Evolutionary conservation across 2,797 vertebrate species (phyloP).

Genomic region (Phrynocephalus vlangalii): DNA sequence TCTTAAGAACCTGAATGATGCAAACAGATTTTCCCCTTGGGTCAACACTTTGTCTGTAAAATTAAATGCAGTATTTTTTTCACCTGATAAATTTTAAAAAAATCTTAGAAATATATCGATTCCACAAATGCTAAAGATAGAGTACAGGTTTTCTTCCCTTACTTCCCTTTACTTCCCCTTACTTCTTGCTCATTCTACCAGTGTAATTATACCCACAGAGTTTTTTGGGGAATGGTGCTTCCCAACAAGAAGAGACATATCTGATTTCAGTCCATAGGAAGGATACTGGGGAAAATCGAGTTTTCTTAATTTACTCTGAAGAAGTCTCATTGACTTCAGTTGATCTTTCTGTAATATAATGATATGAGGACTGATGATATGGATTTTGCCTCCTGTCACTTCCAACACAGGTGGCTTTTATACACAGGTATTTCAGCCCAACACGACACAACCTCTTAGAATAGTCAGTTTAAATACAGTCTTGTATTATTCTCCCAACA

Average conservation of each 20-base stretch:
- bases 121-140: background rate
- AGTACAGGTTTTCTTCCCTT: conserved; percentile 8
- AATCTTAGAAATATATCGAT: background rate
- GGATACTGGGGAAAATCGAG: background rate
- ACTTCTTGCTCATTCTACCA: background rate
- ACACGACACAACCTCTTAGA: conserved; percentile 75
- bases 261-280: conserved; percentile 3
- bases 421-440: conserved; percentile 84
- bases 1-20: background rate
- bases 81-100: background rate
- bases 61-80: conserved; percentile 15
- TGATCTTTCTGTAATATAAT: background rate
- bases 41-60: conserved; percentile 4
- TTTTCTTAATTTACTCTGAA: background rate
- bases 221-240: conserved; percentile 10
- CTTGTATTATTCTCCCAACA: conserved; percentile 91
- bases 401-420: conserved; percentile 90
- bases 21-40: background rate
- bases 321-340: background rate
- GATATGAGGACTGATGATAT: background rate
- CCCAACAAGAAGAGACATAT: conserved; percentile 12
- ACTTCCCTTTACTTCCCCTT: background rate
- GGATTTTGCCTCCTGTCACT: conserved; percentile 39
- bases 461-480: conserved; percentile 95
- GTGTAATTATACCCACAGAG: conserved; percentile 4